These are phyloP conservation scores for Terebella lapidaria DNA, from an alignment of 2,888 invertebrate species.

Conservation along the genomic window DNA sequence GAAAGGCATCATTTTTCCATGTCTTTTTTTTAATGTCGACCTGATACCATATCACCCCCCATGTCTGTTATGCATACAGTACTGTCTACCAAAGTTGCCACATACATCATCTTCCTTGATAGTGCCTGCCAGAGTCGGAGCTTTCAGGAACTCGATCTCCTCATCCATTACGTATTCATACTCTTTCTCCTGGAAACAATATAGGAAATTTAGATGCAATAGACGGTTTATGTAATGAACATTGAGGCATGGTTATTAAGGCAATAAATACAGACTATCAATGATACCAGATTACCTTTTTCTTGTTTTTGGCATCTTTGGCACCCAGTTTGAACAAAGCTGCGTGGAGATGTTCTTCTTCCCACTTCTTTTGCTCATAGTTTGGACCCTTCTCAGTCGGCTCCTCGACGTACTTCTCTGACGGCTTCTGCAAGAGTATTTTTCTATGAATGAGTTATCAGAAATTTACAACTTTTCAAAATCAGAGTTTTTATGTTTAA, in stretches of 20 bases:
- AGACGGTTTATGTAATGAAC: not conserved
- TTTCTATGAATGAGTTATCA: too few relatives aligned
- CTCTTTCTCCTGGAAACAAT: conserved; percentile 58
- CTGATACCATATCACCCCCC: too few relatives aligned
- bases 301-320: conserved; percentile 65
- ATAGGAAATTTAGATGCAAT: conserved; percentile 7
- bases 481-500: not conserved
- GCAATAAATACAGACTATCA: not conserved
- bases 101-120: conserved; percentile 9
- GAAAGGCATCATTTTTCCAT: too few relatives aligned
- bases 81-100: not conserved
- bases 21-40: too few relatives aligned
- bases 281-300: conserved; percentile 13
- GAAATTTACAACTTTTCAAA: not conserved
- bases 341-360: conserved; percentile 90
- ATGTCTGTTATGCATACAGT: too few relatives aligned
- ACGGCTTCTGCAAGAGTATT: conserved; percentile 36
- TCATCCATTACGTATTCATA: conserved; percentile 92
- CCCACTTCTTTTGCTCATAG: conserved; percentile 80
- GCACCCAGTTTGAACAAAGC: conserved; percentile 92
- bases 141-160: conserved; percentile 94
- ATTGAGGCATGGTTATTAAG: not conserved
- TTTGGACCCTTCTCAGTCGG: conserved; percentile 68
- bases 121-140: conserved; percentile 56
- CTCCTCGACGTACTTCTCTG: conserved; percentile 58